Evolutionary conservation across 2,888 invertebrate species (phyloP), one percentile per base, ranked within the genome.

Genomic region (Myopa testacea): DNA sequence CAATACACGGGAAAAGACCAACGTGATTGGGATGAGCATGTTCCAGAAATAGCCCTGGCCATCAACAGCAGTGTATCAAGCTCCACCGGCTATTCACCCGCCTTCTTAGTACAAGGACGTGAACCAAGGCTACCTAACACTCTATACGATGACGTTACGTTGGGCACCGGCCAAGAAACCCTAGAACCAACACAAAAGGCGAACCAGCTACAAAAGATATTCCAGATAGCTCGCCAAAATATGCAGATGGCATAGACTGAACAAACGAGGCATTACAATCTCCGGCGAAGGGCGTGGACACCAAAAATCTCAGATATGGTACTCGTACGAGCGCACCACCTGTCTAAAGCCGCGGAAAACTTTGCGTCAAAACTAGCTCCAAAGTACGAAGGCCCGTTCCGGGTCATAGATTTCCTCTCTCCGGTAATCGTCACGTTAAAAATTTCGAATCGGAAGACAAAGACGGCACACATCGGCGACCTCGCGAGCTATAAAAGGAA

Each of bases 1-100:
- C 26, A 26, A 26, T 26, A 26, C 26, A 26, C 26, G 26, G 26
- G 26, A 26, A 26, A 26, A 26, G 26, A 26, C 26, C 26, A 26
- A 26, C 26, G 26, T 26, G 26, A 26, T 26, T 26, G 26, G 26
- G 26, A 26, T 26, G 26, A 26, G 26, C 26, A 26, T 26, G 26
- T 26, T 26, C 26, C 26, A 26, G 26, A 26, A 26, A 26, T 26
- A 26, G 26, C 26, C 26, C 26, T 26, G 26, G 26, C 26, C 26
- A 26, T 26, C 26, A 26, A 26, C 26, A 26, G 26, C 26, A 26
- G 26, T 26, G 26, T 26, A 26, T 26, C 26, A 26, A 26, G 26
- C 26, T 26, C 26, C 26, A 26, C 26, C 26, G 40, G 82, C 80
- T 74, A 75, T 83, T 55, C 85, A 86, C 58, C 58, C 16, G 16